Percentiles rank a stretch among this genome's conserved stretches.
These are phyloP conservation scores for Passer montanus DNA, from an alignment of 2,113 vertebrate species.

Conservation along the genomic window DNA sequence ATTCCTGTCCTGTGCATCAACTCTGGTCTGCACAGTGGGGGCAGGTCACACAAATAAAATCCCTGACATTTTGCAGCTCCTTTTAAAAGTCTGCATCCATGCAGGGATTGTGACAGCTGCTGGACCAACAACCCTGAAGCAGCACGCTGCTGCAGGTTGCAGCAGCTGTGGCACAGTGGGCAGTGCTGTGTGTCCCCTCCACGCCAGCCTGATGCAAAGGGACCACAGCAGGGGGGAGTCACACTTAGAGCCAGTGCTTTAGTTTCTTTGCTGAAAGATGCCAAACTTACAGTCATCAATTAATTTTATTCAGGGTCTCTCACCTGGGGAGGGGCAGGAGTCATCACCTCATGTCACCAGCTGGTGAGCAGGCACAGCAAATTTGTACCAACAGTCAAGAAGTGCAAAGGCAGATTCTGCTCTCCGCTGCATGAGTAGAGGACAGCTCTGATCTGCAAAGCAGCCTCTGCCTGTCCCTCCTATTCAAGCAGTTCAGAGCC, in stretches of 20 bases:
- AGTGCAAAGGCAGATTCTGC: neutral
- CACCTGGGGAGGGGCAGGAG: neutral
- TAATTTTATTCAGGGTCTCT: slow-evolving; percentile 1
- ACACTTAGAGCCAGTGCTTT: neutral
- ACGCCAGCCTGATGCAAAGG: accelerated
- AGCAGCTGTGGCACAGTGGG: slow-evolving; percentile 9
- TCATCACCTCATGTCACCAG: neutral
- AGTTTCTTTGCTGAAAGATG: neutral
- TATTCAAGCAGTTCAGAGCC: neutral
- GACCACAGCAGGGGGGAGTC: neutral
- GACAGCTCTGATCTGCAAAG: neutral
- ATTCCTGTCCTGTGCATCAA: neutral
- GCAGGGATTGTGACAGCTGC: neutral
- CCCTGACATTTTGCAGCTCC: neutral
- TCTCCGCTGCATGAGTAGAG: accelerated
- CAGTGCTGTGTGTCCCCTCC: neutral
- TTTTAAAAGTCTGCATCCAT: neutral
- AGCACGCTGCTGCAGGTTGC: accelerated
- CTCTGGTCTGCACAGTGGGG: neutral
- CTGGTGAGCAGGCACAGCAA: neutral
- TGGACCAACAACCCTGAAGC: neutral
- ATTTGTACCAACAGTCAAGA: slow-evolving; percentile 11
- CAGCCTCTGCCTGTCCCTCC: neutral
- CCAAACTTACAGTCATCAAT: neutral
- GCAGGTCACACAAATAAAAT: neutral